Evolutionary conservation across 1,140 invertebrate genomes (phyloP).

Genomic region (Drosophila orosa): DNA sequence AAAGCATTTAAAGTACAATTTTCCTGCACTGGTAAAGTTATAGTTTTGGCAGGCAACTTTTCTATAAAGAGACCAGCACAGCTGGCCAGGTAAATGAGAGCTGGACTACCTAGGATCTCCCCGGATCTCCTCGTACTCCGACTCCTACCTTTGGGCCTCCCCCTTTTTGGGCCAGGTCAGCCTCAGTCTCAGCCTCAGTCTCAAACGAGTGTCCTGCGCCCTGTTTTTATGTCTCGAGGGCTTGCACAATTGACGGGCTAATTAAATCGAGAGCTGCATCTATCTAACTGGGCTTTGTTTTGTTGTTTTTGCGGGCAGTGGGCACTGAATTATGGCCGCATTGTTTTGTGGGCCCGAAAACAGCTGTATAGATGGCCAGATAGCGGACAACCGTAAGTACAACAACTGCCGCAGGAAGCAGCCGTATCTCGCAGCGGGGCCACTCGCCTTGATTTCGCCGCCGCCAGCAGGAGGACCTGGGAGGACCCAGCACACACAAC

Average conservation of each 20-base stretch:
- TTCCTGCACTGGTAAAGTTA: background rate
- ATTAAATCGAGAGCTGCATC: slow-evolving; percentile 74
- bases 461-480: slow-evolving; percentile 40
- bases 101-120: background rate
- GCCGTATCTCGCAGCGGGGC: slow-evolving; percentile 70
- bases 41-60: background rate
- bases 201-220: background rate
- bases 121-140: background rate
- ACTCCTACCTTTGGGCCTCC: background rate
- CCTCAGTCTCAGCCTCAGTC: too few species aligned
- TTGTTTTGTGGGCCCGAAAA: slow-evolving; percentile 57
- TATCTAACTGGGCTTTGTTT: too few species aligned
- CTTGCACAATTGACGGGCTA: slow-evolving; percentile 73
- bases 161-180: slow-evolving; percentile 9
- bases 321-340: slow-evolving; percentile 66
- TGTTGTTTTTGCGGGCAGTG: slow-evolving; percentile 46
- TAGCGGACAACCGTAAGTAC: slow-evolving; percentile 57
- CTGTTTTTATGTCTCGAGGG: slow-evolving; percentile 1
- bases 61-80: background rate
- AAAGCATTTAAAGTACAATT: too few species aligned
- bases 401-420: slow-evolving; percentile 67
- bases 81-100: slow-evolving; percentile 1
- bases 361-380: slow-evolving; percentile 57
- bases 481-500: slow-evolving; percentile 3
- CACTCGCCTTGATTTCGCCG: slow-evolving; percentile 76